Percentiles rank a stretch among this genome's conserved stretches.
phyloP scores from a whole-genome alignment of 2,113 vertebrate genomes.

The Macrotus californicus region DNA sequence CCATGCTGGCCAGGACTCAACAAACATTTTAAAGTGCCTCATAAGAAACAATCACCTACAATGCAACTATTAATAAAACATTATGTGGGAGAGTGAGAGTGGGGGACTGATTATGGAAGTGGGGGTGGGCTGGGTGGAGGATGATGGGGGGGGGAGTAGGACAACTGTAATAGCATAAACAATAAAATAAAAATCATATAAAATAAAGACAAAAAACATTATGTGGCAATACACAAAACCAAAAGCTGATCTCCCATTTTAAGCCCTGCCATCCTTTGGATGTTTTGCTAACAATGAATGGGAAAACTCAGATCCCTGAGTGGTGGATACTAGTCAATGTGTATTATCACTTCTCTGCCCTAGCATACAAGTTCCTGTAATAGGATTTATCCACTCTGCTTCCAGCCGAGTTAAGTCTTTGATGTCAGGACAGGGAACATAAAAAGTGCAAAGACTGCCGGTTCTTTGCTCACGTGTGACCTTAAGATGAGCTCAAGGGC shows the following conservation, averaged over 20 bases:
- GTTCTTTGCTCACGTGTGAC: fast-evolving
- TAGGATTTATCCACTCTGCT: background rate
- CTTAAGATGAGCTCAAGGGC: background rate
- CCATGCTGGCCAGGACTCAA: background rate
- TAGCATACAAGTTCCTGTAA: background rate
- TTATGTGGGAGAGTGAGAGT: no score
- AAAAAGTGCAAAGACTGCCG: background rate
- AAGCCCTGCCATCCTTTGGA: background rate
- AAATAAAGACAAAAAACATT: background rate
- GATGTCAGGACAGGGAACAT: background rate
- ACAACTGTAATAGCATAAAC: no score
- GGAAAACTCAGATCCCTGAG: background rate
- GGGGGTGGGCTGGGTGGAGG: no score
- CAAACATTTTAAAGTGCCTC: background rate
- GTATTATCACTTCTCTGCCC: background rate
- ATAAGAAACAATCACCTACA: background rate
- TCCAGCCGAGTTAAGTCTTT: background rate
- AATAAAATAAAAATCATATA: no score
- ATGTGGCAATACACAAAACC: background rate
- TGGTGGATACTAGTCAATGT: background rate
- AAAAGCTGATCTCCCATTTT: background rate
- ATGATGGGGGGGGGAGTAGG: no score
- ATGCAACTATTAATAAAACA: background rate
- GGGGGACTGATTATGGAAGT: no score
- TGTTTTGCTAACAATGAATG: background rate